Percentiles rank a stretch among this genome's conserved stretches.
Conservation (phyloP, 2,113 vertebrate species). For the Chaenogobius annularis region DNA sequence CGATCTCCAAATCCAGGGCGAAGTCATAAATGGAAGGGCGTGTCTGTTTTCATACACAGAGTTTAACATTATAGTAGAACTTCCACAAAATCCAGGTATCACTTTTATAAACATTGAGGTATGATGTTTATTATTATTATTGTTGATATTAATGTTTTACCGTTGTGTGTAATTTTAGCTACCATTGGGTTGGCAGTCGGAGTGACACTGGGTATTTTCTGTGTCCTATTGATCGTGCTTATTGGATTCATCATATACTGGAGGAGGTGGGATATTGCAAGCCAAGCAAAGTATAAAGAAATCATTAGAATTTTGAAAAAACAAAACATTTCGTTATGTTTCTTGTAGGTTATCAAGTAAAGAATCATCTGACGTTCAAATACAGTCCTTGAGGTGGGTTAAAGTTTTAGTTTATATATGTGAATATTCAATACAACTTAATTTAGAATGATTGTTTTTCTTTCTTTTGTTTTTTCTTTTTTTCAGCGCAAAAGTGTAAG, state of each 20-base stretch:
- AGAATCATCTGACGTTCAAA: conserved; percentile 66
- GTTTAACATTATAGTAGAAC: accelerated
- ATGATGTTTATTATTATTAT: not conserved
- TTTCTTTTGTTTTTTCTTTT: conserved; percentile 15
- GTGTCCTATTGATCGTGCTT: conserved; percentile 65
- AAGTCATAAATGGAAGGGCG: accelerated
- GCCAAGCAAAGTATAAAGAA: not conserved
- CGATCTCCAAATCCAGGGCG: accelerated
- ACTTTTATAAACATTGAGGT: not conserved
- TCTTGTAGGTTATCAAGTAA: conserved; percentile 54
- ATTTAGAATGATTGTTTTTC: conserved; percentile 5
- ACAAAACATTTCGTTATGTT: not conserved
- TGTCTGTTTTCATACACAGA: conserved; percentile 24
- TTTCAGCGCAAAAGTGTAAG: conserved; percentile 72
- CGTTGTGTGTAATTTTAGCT: conserved; percentile 44
- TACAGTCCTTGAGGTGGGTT: conserved; percentile 68
- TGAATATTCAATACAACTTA: not conserved
- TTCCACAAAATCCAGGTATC: conserved; percentile 53
- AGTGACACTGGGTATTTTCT: conserved; percentile 74
- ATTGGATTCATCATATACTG: conserved; percentile 78
- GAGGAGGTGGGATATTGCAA: conserved; percentile 71
- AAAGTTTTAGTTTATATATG: not conserved
- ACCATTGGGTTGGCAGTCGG: conserved; percentile 76
- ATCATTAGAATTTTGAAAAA: not conserved
- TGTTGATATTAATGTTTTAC: not conserved